A percentile compares a stretch with the other conserved stretches of the same genome.
Evolutionary conservation across 2,113 vertebrate genomes (phyloP).

Genomic region (Notothenia coriiceps): DNA sequence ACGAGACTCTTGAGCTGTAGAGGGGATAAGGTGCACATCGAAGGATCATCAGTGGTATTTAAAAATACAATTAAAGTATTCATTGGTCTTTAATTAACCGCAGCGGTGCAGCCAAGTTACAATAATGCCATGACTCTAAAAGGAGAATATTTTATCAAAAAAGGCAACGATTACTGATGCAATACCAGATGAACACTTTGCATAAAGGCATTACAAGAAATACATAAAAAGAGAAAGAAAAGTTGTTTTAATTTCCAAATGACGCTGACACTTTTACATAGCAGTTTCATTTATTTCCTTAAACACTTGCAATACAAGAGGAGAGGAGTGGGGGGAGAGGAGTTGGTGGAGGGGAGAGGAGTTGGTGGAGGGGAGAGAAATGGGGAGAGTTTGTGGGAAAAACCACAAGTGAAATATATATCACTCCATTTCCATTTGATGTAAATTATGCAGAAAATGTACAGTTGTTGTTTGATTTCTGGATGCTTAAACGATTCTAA

Average conservation of each 20-base stretch:
- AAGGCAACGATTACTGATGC: constrained; percentile 12
- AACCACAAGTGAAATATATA: no score
- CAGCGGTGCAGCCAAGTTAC: neutral
- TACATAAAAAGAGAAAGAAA: neutral
- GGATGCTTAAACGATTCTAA: no score
- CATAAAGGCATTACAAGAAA: constrained; percentile 20
- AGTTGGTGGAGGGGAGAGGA: no score
- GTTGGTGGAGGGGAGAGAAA: no score
- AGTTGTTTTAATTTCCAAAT: neutral
- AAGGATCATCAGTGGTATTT: constrained; percentile 16
- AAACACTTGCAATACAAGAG: neutral
- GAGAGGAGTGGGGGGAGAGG: no score
- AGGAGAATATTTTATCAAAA: constrained; percentile 12
- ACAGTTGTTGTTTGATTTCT: no score
- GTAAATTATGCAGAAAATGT: no score
- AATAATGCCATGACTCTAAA: neutral
- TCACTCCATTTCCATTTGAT: no score
- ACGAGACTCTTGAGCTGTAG: constrained; percentile 21
- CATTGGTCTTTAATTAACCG: constrained; percentile 9
- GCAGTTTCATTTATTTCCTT: neutral
- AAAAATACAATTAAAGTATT: neutral
- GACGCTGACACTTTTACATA: neutral
- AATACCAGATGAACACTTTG: constrained; percentile 5
- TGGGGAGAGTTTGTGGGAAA: no score
- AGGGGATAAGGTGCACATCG: constrained; percentile 41